These are phyloP conservation scores for Remorina albescens DNA, from an alignment of 2,797 vertebrate species.

Conservation along the genomic window DNA sequence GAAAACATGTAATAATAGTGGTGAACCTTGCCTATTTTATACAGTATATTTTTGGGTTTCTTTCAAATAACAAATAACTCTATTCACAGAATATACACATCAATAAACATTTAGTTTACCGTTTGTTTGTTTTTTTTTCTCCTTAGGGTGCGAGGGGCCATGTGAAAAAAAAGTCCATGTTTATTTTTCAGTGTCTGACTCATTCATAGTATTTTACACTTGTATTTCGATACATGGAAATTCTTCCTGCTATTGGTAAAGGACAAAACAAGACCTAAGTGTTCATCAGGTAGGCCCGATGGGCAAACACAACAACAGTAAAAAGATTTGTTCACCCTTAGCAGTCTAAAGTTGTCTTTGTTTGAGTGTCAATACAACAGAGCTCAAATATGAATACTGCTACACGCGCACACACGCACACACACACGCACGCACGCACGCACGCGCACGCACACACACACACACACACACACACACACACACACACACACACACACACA, in stretches of 20 bases:
- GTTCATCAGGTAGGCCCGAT: slow-evolving; percentile 41
- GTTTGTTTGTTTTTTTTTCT: too few relatives aligned
- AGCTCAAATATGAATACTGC: slow-evolving; percentile 62
- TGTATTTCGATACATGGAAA: slow-evolving; percentile 44
- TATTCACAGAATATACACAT: slow-evolving; percentile 83
- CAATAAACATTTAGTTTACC: slow-evolving; percentile 68
- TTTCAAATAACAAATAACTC: slow-evolving; percentile 79
- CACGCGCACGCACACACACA: too few relatives aligned
- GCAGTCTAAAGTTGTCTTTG: slow-evolving; percentile 40
- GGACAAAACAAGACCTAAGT: slow-evolving; percentile 37
- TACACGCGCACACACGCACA: too few relatives aligned
- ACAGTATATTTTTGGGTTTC: slow-evolving; percentile 77
- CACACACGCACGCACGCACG: too few relatives aligned
- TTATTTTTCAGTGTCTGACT: slow-evolving; percentile 81
- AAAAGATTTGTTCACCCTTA: slow-evolving; percentile 21
- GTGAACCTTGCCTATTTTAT: slow-evolving; percentile 66
- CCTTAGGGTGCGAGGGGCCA: slow-evolving; percentile 43
- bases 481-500: too few relatives aligned
- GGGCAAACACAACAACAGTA: slow-evolving; percentile 47
- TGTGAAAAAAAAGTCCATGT: slow-evolving; percentile 16
- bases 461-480: too few relatives aligned
- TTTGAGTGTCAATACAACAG: slow-evolving; percentile 33
- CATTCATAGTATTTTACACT: slow-evolving; percentile 72
- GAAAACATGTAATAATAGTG: slow-evolving; percentile 53
- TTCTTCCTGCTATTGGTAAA: slow-evolving; percentile 24